Percentiles rank a stretch among this genome's conserved stretches.
Conservation (phyloP, 2,113 vertebrate genomes). For the Rafetus swinhoei region DNA sequence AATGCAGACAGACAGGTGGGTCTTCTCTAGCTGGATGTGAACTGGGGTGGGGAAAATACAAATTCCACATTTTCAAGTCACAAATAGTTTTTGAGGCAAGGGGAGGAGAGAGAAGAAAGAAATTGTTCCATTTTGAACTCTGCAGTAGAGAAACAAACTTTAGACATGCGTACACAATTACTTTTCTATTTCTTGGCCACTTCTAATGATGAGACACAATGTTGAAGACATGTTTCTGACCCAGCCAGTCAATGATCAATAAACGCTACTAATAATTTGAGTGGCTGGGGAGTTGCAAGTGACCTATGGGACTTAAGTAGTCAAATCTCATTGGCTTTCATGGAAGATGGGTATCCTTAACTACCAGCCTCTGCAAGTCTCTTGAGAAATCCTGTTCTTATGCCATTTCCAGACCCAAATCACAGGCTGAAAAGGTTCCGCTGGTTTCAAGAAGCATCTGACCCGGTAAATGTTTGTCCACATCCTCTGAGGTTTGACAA, state of each 20-base stretch:
- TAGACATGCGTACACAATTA: background rate
- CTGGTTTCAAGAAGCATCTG: background rate
- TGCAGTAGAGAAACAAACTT: background rate
- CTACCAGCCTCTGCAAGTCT: background rate
- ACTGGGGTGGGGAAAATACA: background rate
- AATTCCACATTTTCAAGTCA: background rate
- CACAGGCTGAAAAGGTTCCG: background rate
- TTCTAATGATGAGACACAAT: background rate
- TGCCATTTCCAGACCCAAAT: rapidly evolving
- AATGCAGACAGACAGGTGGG: too few relatives aligned
- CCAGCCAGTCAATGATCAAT: background rate
- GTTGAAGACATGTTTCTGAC: background rate
- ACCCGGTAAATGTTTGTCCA: rapidly evolving
- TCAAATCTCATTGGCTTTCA: rapidly evolving
- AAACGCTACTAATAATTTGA: background rate
- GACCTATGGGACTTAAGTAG: rapidly evolving
- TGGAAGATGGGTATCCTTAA: rapidly evolving
- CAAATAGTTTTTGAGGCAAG: background rate
- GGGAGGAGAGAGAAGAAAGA: background rate
- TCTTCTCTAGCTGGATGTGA: too few relatives aligned
- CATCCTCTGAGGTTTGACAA: slow-evolving; percentile 1
- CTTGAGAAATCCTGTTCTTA: rapidly evolving
- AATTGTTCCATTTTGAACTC: background rate
- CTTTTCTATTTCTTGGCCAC: background rate
- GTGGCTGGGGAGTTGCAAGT: rapidly evolving